These are phyloP conservation scores for Pocillopora verrucosa DNA, from an alignment of 64 coral and sea anemone species.

Conservation along the genomic window DNA sequence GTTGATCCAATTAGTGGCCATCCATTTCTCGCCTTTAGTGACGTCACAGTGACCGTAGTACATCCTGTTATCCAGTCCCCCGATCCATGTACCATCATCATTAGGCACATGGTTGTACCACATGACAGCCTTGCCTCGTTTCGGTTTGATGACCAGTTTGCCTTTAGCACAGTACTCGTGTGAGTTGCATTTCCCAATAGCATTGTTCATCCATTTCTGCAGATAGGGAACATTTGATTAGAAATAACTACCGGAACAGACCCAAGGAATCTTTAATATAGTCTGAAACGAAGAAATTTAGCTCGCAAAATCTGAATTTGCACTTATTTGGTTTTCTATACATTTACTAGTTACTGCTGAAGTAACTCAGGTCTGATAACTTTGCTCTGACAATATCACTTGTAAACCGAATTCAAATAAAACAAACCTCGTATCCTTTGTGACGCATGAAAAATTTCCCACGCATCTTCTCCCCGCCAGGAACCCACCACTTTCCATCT, in stretches of 20 bases:
- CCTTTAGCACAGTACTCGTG: conserved; percentile 67
- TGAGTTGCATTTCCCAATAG: conserved; percentile 62
- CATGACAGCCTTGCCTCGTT: conserved; percentile 70
- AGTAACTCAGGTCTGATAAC: too few relatives aligned
- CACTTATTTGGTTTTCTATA: too few relatives aligned
- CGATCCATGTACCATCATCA: conserved; percentile 66
- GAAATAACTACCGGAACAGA: background rate
- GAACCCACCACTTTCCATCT: conserved; percentile 83
- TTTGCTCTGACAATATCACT: too few relatives aligned
- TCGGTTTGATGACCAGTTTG: conserved; percentile 69
- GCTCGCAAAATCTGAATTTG: too few relatives aligned
- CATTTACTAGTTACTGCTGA: too few relatives aligned
- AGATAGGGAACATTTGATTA: background rate
- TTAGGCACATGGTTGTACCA: conserved; percentile 85
- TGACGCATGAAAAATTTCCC: conserved; percentile 83
- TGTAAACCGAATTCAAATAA: background rate
- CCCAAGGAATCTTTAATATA: background rate
- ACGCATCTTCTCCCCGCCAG: conserved; percentile 48
- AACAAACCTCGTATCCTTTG: conserved; percentile 68
- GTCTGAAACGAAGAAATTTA: too few relatives aligned
- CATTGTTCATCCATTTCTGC: conserved; percentile 67
- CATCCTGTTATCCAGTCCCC: conserved; percentile 61
- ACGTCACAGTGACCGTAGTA: conserved; percentile 84
- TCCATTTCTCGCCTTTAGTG: conserved; percentile 83
- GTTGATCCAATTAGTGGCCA: conserved; percentile 83